Conservation (phyloP, 2,797 vertebrate species). For the Pagetopsis macropterus region DNA sequence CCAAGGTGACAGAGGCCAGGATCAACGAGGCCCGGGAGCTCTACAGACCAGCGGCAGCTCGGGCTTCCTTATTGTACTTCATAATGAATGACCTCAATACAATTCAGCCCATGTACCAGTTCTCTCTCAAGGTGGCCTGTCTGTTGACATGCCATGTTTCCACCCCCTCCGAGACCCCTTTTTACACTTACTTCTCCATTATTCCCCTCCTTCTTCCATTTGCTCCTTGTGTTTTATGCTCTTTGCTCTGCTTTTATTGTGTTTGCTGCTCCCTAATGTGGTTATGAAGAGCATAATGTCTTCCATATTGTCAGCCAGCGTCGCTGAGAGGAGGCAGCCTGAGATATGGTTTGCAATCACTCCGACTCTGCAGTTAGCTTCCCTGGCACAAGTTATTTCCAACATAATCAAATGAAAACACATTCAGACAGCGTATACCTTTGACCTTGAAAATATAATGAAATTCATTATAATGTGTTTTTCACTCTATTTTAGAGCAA, state of each 20-base stretch:
- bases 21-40: constrained; percentile 94
- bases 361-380: constrained; percentile 61
- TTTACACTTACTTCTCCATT: constrained; percentile 51
- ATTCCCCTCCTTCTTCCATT: constrained; percentile 49
- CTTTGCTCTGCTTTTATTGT: constrained; percentile 72
- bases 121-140: constrained; percentile 92
- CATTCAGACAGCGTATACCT: constrained; percentile 40
- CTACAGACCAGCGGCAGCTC: constrained; percentile 88
- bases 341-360: constrained; percentile 74
- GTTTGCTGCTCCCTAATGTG: constrained; percentile 79
- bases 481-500: constrained; percentile 19
- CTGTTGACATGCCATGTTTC: constrained; percentile 64
- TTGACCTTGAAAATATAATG: constrained; percentile 64
- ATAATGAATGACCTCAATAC: constrained; percentile 93
- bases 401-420: constrained; percentile 72
- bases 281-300: constrained; percentile 77
- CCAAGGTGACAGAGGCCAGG: constrained; percentile 90
- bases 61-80: constrained; percentile 95
- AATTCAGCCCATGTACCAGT: constrained; percentile 98
- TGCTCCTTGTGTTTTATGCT: constrained; percentile 72
- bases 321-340: constrained; percentile 58
- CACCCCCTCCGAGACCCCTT: constrained; percentile 53
- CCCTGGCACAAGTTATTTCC: constrained; percentile 53
- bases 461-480: constrained; percentile 45
- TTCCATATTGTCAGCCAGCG: constrained; percentile 74